These are phyloP conservation scores for Ichneumoninae sp. DNA, from an alignment of 2,888 invertebrate species.

Conservation along the genomic window DNA sequence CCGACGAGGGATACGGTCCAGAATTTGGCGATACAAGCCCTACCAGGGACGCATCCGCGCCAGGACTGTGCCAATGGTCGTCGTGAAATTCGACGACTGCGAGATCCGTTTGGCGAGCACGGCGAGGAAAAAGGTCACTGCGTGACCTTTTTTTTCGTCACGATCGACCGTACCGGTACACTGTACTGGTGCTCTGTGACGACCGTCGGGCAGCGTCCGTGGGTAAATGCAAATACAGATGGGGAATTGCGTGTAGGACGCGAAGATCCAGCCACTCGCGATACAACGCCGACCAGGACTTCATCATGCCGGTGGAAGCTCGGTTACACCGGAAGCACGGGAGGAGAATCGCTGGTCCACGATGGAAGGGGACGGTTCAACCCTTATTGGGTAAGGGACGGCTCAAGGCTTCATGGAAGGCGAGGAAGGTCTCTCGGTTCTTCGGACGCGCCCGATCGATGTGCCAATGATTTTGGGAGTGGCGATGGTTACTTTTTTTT, in stretches of 20 bases:
- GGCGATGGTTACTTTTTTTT: not conserved
- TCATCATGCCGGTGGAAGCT: constrained; percentile 59
- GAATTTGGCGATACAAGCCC: constrained; percentile 59
- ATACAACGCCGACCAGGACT: constrained; percentile 77
- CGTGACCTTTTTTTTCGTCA: not conserved
- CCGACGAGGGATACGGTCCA: constrained; percentile 45
- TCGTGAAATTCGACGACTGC: not conserved
- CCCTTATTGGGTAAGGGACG: constrained; percentile 25
- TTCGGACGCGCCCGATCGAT: constrained; percentile 77
- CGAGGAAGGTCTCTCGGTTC: constrained; percentile 70
- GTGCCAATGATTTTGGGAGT: constrained; percentile 46
- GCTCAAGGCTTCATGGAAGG: constrained; percentile 68
- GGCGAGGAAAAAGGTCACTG: not conserved
- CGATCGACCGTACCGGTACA: not conserved
- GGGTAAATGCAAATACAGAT: constrained; percentile 35
- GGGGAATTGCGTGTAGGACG: constrained; percentile 55
- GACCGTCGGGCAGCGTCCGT: constrained; percentile 10
- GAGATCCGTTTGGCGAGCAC: not conserved
- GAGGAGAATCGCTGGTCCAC: not conserved
- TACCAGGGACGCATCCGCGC: constrained; percentile 61
- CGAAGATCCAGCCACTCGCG: constrained; percentile 74
- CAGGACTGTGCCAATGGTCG: constrained; percentile 2
- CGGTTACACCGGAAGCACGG: not conserved
- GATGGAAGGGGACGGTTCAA: not conserved
- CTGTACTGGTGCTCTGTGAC: not conserved